Base-by-base conservation (phyloP, 2,888 invertebrate genomes). In the Taenaris catops region DNA sequence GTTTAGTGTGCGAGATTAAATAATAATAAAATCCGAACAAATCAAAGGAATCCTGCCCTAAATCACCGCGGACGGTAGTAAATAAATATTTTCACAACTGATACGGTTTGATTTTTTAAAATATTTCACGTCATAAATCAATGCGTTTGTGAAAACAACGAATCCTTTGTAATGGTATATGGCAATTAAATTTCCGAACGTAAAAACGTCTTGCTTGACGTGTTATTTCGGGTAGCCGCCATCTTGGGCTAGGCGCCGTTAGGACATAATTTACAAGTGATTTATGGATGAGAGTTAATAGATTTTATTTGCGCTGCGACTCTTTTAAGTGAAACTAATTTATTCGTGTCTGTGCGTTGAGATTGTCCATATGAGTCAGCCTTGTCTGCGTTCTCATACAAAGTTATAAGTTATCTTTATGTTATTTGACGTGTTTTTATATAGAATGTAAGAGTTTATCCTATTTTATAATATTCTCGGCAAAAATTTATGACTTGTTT, bases 81-180 rank as follows among this genome's bases (percentile, higher is more conserved):
- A 66, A 65, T 58, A 59, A 70, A 71, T 68, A 70, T 68, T 67
- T 61, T 66, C 54, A 51, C 64, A 64, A 60, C 55, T 63, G 63
- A 46, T 49, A 46, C 39, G 41, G 50, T 53, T 53, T 51, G 53
- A 46, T 47, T n/a, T 53, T 48, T 49, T 18, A 49, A 48, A 46
- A 44, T 37, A 49, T 48, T 50, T 51, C 51, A 51, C 53, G 50
- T 54, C 58, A 62, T 84, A 84, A 83, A 84, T 84, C 76, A 80
- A 58, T 45, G 51, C 42, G 71, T 64, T 73, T 75, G 73, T 62
- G 70, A 78, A 81, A 80, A 86, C 86, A 86, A 73, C 69, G 69
- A 70, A 63, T 64, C 73, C 83, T 84, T 86, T 86, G 86, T 86
- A 83, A 86, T 74, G 63, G 65, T 71, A 81, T 78, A 75, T n/a